Percentiles rank a stretch among this genome's conserved stretches.
Conservation (phyloP, 2,113 vertebrate species). For the Zosterops japonicus region DNA sequence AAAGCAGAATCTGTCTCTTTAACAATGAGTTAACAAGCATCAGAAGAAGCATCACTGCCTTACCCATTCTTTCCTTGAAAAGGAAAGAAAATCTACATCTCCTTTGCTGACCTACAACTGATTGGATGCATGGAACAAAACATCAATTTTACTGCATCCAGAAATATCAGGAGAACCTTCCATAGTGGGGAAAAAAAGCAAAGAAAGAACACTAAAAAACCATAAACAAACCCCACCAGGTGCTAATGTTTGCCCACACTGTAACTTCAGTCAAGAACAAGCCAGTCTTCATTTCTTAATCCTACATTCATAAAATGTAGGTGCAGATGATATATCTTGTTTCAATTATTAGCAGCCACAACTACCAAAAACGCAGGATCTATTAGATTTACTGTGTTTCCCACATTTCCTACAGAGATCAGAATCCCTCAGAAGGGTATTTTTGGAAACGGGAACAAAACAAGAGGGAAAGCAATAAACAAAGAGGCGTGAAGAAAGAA, state of each 20-base stretch:
- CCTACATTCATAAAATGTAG: background rate
- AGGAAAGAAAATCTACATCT: background rate
- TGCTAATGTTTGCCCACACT: background rate
- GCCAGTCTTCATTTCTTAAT: background rate
- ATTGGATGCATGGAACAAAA: background rate
- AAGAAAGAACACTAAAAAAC: background rate
- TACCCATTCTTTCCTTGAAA: conserved; percentile 14
- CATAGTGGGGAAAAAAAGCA: too few species aligned
- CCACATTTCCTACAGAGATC: background rate
- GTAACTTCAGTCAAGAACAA: background rate
- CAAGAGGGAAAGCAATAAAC: background rate
- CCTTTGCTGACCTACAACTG: background rate
- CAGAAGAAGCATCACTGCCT: background rate
- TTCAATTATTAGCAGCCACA: background rate
- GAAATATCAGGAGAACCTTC: background rate
- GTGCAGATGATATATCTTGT: background rate
- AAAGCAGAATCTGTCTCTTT: background rate
- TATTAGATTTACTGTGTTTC: background rate
- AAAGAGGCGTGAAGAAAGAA: background rate
- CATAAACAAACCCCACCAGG: background rate
- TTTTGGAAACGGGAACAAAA: background rate
- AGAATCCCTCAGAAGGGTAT: background rate
- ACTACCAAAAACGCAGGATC: background rate
- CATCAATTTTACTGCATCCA: background rate
- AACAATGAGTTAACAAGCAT: background rate